phyloP scores from a whole-genome alignment of 2,888 invertebrate species.

The Nomada lathburiana region DNA sequence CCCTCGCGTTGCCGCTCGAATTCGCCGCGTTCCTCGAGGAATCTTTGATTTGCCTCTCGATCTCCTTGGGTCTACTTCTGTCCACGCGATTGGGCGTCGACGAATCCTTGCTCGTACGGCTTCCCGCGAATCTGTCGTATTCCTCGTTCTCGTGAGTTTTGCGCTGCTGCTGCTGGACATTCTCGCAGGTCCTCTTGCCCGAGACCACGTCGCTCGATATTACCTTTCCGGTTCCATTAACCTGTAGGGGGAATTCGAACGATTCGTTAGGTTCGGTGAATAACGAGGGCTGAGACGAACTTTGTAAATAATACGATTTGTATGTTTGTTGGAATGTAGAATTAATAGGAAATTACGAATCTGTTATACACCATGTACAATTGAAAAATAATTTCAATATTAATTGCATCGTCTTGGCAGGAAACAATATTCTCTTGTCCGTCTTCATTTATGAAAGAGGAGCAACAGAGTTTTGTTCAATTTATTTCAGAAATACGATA shows the following conservation, averaged over 20 bases:
- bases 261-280: constrained; percentile 10
- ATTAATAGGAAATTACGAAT: no score
- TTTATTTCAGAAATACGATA: no score
- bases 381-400: no score
- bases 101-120: constrained; percentile 65
- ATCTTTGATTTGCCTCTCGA: constrained; percentile 49
- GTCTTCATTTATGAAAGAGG: no score
- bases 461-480: no score
- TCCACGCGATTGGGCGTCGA: constrained; percentile 71
- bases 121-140: constrained; percentile 71
- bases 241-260: constrained; percentile 62
- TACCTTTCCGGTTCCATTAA: constrained; percentile 77
- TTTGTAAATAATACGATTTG: no score
- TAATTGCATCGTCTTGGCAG: no score
- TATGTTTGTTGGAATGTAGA: no score
- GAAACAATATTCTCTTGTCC: no score
- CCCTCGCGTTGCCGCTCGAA: constrained; percentile 58
- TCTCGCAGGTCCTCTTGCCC: constrained; percentile 56
- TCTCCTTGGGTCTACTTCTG: constrained; percentile 50
- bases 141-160: constrained; percentile 69
- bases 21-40: constrained; percentile 34
- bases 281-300: no score
- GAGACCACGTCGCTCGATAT: constrained; percentile 77
- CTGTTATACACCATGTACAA: no score
- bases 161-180: constrained; percentile 43